These are phyloP conservation scores for Momotus momota DNA, from an alignment of 2,797 vertebrate species.

Conservation along the genomic window DNA sequence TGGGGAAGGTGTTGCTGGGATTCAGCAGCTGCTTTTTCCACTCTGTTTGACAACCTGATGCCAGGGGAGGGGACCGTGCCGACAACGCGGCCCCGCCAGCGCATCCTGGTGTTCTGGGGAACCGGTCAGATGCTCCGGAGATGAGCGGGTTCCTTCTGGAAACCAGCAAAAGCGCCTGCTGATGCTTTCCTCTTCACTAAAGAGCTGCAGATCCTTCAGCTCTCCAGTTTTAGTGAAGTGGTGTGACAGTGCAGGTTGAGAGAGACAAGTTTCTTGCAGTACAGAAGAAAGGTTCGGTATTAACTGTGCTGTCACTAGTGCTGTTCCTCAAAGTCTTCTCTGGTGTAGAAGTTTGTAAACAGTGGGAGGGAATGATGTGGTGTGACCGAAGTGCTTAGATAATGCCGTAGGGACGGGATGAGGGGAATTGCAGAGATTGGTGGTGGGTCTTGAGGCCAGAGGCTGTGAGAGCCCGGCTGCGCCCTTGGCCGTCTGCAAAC, in stretches of 20 bases:
- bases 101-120: background rate
- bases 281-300: rapidly evolving
- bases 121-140: background rate
- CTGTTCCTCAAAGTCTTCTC: background rate
- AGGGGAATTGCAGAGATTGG: background rate
- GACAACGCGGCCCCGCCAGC: background rate
- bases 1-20: background rate
- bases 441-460: background rate
- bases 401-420: rapidly evolving
- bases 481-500: background rate
- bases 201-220: background rate
- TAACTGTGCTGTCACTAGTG: background rate
- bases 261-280: background rate
- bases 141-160: background rate
- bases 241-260: background rate
- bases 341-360: background rate
- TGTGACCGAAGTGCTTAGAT: background rate
- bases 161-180: background rate
- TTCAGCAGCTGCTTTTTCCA: rapidly evolving
- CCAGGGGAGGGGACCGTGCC: background rate
- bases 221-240: rapidly evolving
- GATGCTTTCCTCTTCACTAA: rapidly evolving
- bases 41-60: background rate
- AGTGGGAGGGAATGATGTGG: background rate
- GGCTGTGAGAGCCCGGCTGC: background rate